phyloP scores from a whole-genome alignment of 1,140 invertebrate species.

The Thrips palmi region DNA sequence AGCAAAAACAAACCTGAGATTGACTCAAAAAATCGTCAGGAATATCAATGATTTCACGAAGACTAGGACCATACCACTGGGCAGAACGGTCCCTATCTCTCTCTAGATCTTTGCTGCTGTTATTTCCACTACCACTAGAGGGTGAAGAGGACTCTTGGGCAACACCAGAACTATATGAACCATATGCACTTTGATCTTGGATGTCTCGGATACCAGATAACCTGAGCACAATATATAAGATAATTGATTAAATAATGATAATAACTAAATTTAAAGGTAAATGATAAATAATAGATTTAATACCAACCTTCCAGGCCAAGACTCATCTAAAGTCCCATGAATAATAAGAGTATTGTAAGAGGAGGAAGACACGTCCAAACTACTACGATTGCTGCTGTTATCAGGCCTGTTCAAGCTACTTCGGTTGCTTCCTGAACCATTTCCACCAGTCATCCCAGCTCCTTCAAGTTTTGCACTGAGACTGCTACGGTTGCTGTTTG shows the following conservation, averaged over 20 bases:
- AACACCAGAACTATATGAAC: not conserved
- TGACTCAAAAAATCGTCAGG: conserved; percentile 70
- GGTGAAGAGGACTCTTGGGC: too few relatives aligned
- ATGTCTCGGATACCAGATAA: conserved; percentile 10
- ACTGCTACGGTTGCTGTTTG: conserved; percentile 24
- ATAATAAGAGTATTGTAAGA: conserved; percentile 67
- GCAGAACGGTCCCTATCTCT: conserved; percentile 17
- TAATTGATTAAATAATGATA: not conserved
- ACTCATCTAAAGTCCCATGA: conserved; percentile 44
- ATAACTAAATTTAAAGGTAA: not conserved
- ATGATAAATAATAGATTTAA: not conserved
- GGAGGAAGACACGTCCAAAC: conserved; percentile 50
- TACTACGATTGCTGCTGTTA: conserved; percentile 49
- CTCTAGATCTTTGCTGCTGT: not conserved
- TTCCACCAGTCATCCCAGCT: conserved; percentile 26
- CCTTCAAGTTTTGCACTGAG: too few relatives aligned
- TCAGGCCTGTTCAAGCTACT: conserved; percentile 51
- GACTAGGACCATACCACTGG: conserved; percentile 25
- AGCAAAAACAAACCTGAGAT: conserved; percentile 29
- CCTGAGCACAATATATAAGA: conserved; percentile 5
- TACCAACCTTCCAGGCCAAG: conserved; percentile 37
- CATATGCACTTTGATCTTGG: conserved; percentile 5
- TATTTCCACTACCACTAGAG: conserved; percentile 17
- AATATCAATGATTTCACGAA: conserved; percentile 64
- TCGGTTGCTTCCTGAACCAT: conserved; percentile 38